Base-by-base conservation (phyloP, 2,797 vertebrate genomes). In the Enteromius argenteus region DNA sequence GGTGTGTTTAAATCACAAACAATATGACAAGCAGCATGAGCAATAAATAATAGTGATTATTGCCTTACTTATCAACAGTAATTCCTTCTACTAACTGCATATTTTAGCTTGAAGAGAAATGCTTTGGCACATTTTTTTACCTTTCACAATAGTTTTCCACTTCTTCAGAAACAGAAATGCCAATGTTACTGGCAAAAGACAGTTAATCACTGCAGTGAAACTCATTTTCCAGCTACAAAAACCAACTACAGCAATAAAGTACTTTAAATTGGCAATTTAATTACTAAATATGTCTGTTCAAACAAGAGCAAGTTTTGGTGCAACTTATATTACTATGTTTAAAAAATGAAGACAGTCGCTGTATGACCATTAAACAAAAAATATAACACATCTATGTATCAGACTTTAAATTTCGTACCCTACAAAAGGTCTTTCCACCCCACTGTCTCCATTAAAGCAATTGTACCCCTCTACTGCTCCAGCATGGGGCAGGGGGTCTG, bases 391-490 rank as follows among this genome's bases (percentile, higher is more conserved):
- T 42, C 44, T 27, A 56, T 51, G 27, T 11, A 35, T 46, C 30
- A 14, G 30, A 35, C 32, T 62, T 58, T n/a, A 62, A n/a, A 58
- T 72, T 35, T 32, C 58, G 56, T 49, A 56, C 53, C 68, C 30
- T 66, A 27, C 56, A 23, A 72, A 69, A 73, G 64, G 64, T 51
- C 8, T 13, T 46, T 79, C n/a, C 21, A 75, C 17, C 10, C 17
- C 46, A 27, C 77, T 69, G 58, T 72, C 58, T 67, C 79, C 51
- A 56, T n/a, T 81, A 58, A 67, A 68, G 62, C 44, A 53, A 46
- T 30, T 81, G 76, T 80, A 23, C 37, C 75, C 64, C 73, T 68
- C 67, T 67, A 19, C 62, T 62, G 85, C 73, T 77, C 64, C 58
- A 53, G 72, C 19, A 9, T 72, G 37, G 67, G 51, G n/a, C 13